Conservation (phyloP, 2,113 vertebrate species). For the Heterotilapia buettikoferi region DNA sequence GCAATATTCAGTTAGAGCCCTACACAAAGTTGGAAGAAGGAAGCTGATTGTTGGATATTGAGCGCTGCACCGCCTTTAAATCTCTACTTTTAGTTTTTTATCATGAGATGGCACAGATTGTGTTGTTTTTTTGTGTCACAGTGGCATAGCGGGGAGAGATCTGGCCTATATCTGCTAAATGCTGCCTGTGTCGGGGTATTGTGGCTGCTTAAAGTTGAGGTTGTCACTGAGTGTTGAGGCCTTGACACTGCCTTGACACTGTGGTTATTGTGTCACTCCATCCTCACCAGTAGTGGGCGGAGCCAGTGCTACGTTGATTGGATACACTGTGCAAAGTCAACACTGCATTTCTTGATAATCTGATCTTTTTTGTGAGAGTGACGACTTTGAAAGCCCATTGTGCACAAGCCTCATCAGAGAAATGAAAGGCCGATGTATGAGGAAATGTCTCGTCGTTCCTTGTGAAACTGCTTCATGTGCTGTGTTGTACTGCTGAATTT, state of each 20-base stretch:
- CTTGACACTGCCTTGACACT: neutral
- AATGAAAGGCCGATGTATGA: neutral
- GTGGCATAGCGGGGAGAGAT: accelerated
- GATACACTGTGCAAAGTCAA: neutral
- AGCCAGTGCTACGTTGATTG: accelerated
- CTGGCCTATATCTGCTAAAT: neutral
- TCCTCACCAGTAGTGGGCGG: neutral
- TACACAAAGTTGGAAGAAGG: neutral
- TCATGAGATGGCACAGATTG: neutral
- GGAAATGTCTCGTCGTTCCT: neutral
- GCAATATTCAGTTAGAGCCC: neutral
- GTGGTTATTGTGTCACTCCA: neutral
- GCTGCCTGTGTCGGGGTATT: neutral
- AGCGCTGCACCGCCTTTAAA: neutral
- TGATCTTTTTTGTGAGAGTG: neutral
- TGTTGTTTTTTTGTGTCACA: neutral
- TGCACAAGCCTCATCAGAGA: neutral
- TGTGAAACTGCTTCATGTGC: neutral
- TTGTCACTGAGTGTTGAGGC: neutral
- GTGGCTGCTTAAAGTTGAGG: neutral
- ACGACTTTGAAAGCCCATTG: accelerated
- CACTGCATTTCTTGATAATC: neutral
- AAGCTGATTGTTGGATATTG: neutral
- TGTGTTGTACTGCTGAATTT: neutral
- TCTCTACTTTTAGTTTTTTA: neutral